Conservation (phyloP, 2,113 vertebrate species). For the Pao palembangensis region DNA sequence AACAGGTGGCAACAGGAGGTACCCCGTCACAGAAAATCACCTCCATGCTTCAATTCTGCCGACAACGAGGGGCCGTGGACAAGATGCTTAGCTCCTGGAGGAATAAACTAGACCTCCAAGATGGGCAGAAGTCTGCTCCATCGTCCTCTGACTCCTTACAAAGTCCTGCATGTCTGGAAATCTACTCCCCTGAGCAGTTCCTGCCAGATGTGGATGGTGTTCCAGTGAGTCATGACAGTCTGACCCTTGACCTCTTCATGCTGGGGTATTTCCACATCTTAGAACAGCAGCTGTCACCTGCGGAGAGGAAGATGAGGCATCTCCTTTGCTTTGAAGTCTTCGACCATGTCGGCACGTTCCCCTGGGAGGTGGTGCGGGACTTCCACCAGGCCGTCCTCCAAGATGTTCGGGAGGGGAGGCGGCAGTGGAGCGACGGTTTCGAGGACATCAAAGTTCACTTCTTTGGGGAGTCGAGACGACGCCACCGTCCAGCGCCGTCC, state of each 20-base stretch:
- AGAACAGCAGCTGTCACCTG: conserved; percentile 82
- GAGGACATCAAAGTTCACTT: conserved; percentile 86
- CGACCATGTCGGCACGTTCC: conserved; percentile 82
- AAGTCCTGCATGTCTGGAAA: conserved; percentile 46
- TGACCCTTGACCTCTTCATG: conserved; percentile 93
- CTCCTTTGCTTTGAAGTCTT: conserved; percentile 96
- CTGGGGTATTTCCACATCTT: conserved; percentile 94
- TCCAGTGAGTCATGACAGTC: conserved; percentile 71
- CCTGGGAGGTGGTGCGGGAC: conserved; percentile 81
- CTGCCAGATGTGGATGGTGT: conserved; percentile 75
- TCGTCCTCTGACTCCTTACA: conserved; percentile 41
- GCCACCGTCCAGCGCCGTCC: conserved; percentile 24
- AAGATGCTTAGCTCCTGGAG: conserved; percentile 82
- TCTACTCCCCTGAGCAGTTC: conserved; percentile 87
- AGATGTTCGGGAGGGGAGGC: conserved; percentile 81
- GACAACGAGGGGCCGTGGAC: conserved; percentile 75
- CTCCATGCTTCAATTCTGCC: conserved; percentile 72
- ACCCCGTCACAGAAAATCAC: conserved; percentile 31
- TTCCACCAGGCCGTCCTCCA: conserved; percentile 88
- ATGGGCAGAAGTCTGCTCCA: not conserved
- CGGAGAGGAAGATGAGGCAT: conserved; percentile 87
- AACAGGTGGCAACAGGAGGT: conserved; percentile 16
- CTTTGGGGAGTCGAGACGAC: conserved; percentile 69
- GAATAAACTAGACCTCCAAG: conserved; percentile 34
- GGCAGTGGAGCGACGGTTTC: conserved; percentile 85